A percentile compares a stretch with the other conserved stretches of the same genome.
Conservation (phyloP, 2,888 invertebrate genomes). For the Eumacrocentrus americanus region DNA sequence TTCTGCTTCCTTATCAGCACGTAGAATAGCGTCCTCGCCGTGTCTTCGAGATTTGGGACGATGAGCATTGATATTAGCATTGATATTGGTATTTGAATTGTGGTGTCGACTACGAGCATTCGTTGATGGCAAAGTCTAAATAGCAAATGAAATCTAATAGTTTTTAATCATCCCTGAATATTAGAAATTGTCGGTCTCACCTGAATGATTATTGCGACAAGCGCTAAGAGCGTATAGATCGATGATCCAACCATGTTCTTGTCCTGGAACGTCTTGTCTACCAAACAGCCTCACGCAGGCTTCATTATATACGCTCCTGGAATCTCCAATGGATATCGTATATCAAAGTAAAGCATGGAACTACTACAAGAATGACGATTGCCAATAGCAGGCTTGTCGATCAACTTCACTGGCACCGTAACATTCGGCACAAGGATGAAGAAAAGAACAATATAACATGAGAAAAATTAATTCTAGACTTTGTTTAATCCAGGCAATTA, state of each 20-base stretch:
- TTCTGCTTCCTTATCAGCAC: neutral
- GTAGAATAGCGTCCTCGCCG: no score
- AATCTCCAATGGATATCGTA: constrained; percentile 29
- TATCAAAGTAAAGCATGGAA: constrained; percentile 29
- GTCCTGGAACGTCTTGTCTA: constrained; percentile 5
- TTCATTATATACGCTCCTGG: constrained; percentile 22
- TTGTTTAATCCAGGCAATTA: neutral
- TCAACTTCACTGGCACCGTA: constrained; percentile 16
- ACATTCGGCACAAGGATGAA: constrained; percentile 8
- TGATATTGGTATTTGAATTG: neutral
- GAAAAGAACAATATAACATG: neutral
- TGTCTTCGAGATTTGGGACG: neutral
- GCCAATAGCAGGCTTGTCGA: constrained; percentile 28
- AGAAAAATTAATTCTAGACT: neutral
- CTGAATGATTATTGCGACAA: constrained; percentile 22
- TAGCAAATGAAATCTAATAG: neutral
- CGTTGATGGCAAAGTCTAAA: neutral
- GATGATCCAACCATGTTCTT: constrained; percentile 26
- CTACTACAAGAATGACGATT: constrained; percentile 21
- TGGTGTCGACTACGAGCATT: constrained; percentile 3
- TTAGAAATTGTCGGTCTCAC: no score
- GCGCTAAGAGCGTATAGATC: constrained; percentile 19
- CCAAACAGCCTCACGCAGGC: neutral
- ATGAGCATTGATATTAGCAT: constrained; percentile 19
- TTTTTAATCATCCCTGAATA: neutral